Evolutionary conservation across 2,797 vertebrate species (phyloP).

Genomic region (Neoniphon sammara): DNA sequence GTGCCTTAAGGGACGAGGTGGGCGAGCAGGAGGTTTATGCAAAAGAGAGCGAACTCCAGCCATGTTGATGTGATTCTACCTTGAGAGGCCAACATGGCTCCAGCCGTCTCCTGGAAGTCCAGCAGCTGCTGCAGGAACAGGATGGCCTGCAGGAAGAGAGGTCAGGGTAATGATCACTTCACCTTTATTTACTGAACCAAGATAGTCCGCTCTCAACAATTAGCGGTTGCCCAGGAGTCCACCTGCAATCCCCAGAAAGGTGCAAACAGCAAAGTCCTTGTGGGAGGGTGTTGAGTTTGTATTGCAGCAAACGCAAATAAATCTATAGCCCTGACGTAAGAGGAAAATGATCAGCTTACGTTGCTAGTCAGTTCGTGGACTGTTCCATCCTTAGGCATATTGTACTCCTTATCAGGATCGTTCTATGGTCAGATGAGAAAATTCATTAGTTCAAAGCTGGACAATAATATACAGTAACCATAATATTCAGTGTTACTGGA

Average conservation of each 20-base stretch:
- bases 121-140: slow-evolving; percentile 96
- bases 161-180: slow-evolving; percentile 3
- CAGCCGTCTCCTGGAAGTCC: slow-evolving; percentile 97
- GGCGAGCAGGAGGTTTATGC: neutral
- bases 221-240: slow-evolving; percentile 21
- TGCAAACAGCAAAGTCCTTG: neutral
- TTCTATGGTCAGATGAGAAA: slow-evolving; percentile 80
- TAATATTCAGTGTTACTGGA: neutral
- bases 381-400: slow-evolving; percentile 98
- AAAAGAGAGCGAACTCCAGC: neutral
- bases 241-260: slow-evolving; percentile 1
- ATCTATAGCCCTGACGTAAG: neutral
- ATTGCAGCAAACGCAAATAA: slow-evolving; percentile 15
- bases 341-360: slow-evolving; percentile 72
- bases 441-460: neutral
- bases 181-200: neutral
- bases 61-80: slow-evolving; percentile 75
- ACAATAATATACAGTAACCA: neutral
- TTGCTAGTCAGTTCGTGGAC: slow-evolving; percentile 98
- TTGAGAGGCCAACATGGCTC: slow-evolving; percentile 98
- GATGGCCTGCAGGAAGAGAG: slow-evolving; percentile 87
- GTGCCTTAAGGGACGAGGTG: neutral
- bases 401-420: slow-evolving; percentile 97
- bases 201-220: neutral
- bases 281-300: slow-evolving; percentile 6